Percentiles rank a stretch among this genome's conserved stretches.
These are phyloP conservation scores for Lordiphosa andalusiaca DNA, from an alignment of 2,888 invertebrate species.

Conservation along the genomic window DNA sequence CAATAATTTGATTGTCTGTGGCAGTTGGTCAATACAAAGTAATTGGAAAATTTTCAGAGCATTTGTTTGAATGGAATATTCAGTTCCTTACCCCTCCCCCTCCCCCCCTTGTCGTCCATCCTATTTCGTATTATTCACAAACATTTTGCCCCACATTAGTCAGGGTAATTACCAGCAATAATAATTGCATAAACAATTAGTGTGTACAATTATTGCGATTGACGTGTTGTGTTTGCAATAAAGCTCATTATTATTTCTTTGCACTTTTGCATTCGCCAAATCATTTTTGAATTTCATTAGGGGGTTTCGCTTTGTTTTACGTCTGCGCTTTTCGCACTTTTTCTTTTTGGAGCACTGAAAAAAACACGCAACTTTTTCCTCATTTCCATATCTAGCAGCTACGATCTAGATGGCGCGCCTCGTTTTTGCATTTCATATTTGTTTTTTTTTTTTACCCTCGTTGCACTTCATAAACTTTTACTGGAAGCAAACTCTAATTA, in stretches of 20 bases:
- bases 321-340: constrained; percentile 32
- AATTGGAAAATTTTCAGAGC: constrained; percentile 39
- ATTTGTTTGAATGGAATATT: not conserved
- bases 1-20: constrained; percentile 69
- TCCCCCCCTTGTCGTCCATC: not conserved
- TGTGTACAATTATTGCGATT: constrained; percentile 61
- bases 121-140: constrained; percentile 46
- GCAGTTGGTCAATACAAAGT: constrained; percentile 28
- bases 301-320: constrained; percentile 34
- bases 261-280: constrained; percentile 21
- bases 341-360: not conserved
- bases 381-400: constrained; percentile 29
- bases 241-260: constrained; percentile 36
- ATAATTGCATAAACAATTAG: constrained; percentile 74
- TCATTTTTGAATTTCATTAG: constrained; percentile 37
- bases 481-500: constrained; percentile 51
- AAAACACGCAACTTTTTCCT: constrained; percentile 28
- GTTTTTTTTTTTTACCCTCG: constrained; percentile 43
- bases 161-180: constrained; percentile 69
- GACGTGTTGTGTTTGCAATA: constrained; percentile 55
- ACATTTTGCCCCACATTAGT: constrained; percentile 64
- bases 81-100: too few species aligned
- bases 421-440: constrained; percentile 55
- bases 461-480: constrained; percentile 75
- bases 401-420: not conserved